Percentiles rank a stretch among this genome's conserved stretches.
Evolutionary conservation across 2,797 vertebrate species (phyloP).

Genomic region (Sphenopsis melanotis): DNA sequence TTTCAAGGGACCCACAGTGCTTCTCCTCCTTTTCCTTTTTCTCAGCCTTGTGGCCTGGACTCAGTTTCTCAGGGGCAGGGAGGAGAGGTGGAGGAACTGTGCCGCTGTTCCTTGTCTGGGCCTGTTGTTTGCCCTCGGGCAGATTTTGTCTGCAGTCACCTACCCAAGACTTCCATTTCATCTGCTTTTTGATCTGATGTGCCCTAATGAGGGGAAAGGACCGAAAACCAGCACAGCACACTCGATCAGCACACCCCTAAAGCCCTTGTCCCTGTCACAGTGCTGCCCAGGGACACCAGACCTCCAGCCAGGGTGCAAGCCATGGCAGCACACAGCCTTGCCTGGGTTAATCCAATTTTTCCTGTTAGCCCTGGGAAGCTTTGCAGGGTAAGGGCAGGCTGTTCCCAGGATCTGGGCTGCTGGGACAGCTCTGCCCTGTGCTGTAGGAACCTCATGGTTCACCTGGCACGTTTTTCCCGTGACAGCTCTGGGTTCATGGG

Average conservation of each 20-base stretch:
- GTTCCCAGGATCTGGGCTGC: not conserved
- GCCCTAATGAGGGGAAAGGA: not conserved
- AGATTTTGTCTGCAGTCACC: not conserved
- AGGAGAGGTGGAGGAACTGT: not conserved
- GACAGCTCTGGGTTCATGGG: fast-evolving
- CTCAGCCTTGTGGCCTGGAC: not conserved
- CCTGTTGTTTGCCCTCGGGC: fast-evolving
- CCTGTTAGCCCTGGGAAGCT: not conserved
- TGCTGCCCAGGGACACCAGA: fast-evolving
- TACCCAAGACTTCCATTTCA: not conserved
- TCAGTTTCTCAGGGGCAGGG: not conserved
- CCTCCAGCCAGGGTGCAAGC: not conserved
- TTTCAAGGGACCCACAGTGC: not conserved
- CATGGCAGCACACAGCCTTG: not conserved
- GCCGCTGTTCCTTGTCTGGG: not conserved
- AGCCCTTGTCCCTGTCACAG: not conserved
- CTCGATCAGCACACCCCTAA: fast-evolving
- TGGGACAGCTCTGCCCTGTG: fast-evolving
- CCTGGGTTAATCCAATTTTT: not conserved
- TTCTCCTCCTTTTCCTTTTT: not conserved
- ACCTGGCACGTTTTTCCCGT: fast-evolving
- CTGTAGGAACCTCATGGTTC: not conserved
- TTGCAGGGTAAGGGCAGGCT: not conserved
- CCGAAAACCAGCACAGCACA: fast-evolving
- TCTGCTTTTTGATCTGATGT: not conserved